A percentile compares a stretch with the other conserved stretches of the same genome.
phyloP scores from a whole-genome alignment of 2,888 invertebrate genomes.

The Quadriops clusia region DNA sequence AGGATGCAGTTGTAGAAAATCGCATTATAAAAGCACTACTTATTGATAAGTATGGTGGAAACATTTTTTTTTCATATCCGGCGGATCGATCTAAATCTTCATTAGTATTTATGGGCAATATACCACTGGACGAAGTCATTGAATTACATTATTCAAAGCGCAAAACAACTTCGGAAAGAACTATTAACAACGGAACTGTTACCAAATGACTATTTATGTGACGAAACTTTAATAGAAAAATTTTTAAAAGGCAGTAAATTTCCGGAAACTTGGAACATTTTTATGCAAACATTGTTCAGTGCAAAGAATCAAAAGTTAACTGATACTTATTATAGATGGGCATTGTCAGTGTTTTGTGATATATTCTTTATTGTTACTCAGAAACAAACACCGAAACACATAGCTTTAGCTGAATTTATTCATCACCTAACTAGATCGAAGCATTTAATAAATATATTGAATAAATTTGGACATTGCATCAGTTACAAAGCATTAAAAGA shows the following conservation, averaged over 20 bases:
- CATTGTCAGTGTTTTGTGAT: constrained; percentile 16
- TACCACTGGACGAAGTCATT: constrained; percentile 14
- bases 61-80: constrained; percentile 20
- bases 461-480: constrained; percentile 13
- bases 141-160: constrained; percentile 12
- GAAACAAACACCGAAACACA: constrained; percentile 14
- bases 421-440: constrained; percentile 14
- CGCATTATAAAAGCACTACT: constrained; percentile 19
- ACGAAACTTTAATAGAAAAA: constrained; percentile 17
- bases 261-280: constrained; percentile 15
- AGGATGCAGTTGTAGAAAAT: constrained; percentile 11
- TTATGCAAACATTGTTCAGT: constrained; percentile 16
- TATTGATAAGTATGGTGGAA: constrained; percentile 21
- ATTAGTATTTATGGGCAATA: constrained; percentile 20
- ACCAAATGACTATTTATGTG: constrained; percentile 14
- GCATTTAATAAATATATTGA: constrained; percentile 12
- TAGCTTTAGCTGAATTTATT: constrained; percentile 14
- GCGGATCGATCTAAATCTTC: constrained; percentile 21
- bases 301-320: constrained; percentile 15
- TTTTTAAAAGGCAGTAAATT: constrained; percentile 12
- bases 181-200: constrained; percentile 16
- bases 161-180: constrained; percentile 16
- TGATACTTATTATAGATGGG: constrained; percentile 15
- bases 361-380: constrained; percentile 14
- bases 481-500: constrained; percentile 11